Evolutionary conservation across 2,888 invertebrate genomes (phyloP), one percentile per base, ranked within the genome.

Genomic region (Tenthredo livida): DNA sequence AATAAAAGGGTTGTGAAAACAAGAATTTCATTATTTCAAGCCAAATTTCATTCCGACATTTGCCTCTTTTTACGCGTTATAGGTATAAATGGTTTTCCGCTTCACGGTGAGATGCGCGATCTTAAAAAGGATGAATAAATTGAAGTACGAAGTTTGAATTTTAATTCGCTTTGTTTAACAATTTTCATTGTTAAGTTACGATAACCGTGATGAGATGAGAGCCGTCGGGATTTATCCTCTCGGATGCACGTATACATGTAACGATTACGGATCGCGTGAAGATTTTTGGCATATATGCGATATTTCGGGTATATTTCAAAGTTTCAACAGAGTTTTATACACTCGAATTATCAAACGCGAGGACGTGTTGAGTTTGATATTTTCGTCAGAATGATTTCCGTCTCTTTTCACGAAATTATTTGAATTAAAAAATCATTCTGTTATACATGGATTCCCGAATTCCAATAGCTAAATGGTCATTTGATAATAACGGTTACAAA

Each of bases 401-500:
- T 67, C 33, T 12, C 67, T 17, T 25, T 67, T 33, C 17, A 67
- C 17, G 15, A 33, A 33, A 67, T 67, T 67, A 33, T 12, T 29
- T 33, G 6, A 3, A 65, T 25, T 25, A 9, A 72, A 72, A 72
- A 72, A 72, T 25, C 40, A n/a, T 72, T 40, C 21, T 10, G 40
- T 40, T 40, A 7, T 37, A 37, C 1, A 17, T 15, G 17, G 17
- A 37, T 21, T 21, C 12, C 40, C 40, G 72, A 40, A 21, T 75
- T 7, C 21, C 21, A 84, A 84, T 77, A 77, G 75, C 77, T 54
- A 33, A 40, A 54, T 50, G 21, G 15, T 77, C 85, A 86, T 89
- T 86, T 86, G 87, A 88, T 88, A 88, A 86, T 85, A 29, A 78
- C 70, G 85, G 85, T 86, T 85, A 87, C 82, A 83, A 77, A 83